Base-by-base conservation (phyloP, 2,113 vertebrate species). In the Zonotrichia leucophrys region DNA sequence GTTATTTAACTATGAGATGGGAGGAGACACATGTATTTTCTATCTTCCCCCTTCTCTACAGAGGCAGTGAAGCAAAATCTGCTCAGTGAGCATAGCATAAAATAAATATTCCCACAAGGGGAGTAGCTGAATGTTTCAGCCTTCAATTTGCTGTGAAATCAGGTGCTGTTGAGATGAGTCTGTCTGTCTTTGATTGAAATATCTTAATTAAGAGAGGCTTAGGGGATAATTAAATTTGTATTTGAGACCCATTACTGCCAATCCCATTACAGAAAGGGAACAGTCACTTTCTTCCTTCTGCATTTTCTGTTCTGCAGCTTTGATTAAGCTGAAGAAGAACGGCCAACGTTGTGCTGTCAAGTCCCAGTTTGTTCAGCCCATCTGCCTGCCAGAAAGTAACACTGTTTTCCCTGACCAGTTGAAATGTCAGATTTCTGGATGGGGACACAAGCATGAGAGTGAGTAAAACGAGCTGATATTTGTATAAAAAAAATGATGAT, bases 401-500 rank as follows among this genome's bases (percentile, higher is more conserved):
- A 97, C 93, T 6, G 27, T 87, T 60, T 99, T 99, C 87, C 97
- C 98, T 0, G 95, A 98, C 2, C 49, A 96, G 10, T 97, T 98
- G 90, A 98, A 98, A 95, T 99, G 99, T 73, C 96, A 98, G 21
- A 98, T 99, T 59, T 98, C 98, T 2, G 99, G 99, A 97, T 99
- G 99, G 99, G 99, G 99, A 69, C 98, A 98, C 91, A 96, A 86
- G 94, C 84, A 97, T 1, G 99, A 99, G 97, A 98, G 99, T 99
- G 93, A 98, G 98, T 98, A 70, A 83, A 83, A 76, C 0, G 14
- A 35, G 44, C 15, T 68, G 37, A 9, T 78, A 5, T 74, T 20
- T 85, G 12, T 35, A 49, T 25, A 18, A 75, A 86, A 53, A 50
- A 69, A 70, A 4, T 12, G 2, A 19, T 78, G 5, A 50, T 22